Conservation (phyloP, 2,797 vertebrate genomes). For the Leptoclinus maculatus region DNA sequence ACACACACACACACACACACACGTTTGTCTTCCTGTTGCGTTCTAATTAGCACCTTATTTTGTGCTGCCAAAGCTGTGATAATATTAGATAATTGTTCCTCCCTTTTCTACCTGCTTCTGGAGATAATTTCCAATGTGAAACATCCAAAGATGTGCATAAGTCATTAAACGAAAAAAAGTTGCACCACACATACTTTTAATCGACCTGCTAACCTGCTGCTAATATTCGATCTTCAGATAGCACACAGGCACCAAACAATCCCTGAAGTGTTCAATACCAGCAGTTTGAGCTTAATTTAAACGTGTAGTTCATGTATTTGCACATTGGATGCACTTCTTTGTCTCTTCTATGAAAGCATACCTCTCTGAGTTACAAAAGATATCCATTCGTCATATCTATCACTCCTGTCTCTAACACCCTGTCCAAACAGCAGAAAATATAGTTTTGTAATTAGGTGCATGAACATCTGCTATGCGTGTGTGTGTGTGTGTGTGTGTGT, state of each 20-base stretch:
- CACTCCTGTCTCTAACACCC: neutral
- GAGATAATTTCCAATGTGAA: conserved; percentile 33
- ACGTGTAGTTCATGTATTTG: neutral
- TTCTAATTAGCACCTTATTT: conserved; percentile 72
- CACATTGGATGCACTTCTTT: neutral
- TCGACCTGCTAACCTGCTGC: neutral
- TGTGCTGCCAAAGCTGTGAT: conserved; percentile 56
- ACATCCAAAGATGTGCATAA: conserved; percentile 10
- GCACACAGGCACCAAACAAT: neutral
- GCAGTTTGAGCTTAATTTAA: neutral
- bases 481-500: neutral
- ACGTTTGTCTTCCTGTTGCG: conserved; percentile 32
- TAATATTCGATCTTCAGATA: neutral
- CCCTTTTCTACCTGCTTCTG: neutral
- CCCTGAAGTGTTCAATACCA: neutral
- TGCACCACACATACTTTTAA: neutral
- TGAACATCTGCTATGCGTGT: neutral
- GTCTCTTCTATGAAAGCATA: neutral
- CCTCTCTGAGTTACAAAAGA: neutral
- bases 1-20: neutral
- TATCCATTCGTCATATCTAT: neutral
- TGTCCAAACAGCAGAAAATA: neutral
- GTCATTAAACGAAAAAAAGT: conserved; percentile 3
- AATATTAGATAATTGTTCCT: conserved; percentile 41
- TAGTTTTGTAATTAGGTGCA: conserved; percentile 8